A percentile compares a stretch with the other conserved stretches of the same genome.
phyloP scores from a whole-genome alignment of 2,113 vertebrate species.

The Salvelinus namaycush region DNA sequence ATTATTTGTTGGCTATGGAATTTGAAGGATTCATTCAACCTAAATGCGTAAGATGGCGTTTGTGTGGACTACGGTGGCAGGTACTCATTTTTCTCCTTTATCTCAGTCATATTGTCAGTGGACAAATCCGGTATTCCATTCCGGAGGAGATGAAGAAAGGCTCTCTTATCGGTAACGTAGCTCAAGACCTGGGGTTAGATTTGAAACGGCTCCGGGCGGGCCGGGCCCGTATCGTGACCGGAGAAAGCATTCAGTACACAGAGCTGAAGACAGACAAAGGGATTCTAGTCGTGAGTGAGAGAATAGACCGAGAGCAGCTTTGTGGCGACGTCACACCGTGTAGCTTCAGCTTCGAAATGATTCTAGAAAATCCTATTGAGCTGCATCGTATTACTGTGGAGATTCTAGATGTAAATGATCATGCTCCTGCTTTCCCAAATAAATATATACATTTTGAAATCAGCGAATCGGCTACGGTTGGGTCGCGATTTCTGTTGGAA shows the following conservation, averaged over 20 bases:
- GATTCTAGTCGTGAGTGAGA: no score
- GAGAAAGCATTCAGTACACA: no score
- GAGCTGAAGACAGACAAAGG: no score
- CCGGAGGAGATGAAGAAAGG: slow-evolving; percentile 8
- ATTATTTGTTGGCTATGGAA: not conserved
- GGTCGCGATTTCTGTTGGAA: not conserved
- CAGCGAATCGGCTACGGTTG: not conserved
- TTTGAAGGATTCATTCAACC: not conserved
- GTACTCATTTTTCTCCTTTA: not conserved
- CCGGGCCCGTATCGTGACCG: no score
- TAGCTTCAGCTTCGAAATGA: not conserved
- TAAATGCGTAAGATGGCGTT: not conserved
- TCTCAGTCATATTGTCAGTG: not conserved
- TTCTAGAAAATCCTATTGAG: slow-evolving; percentile 8
- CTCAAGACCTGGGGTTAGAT: slow-evolving; percentile 13
- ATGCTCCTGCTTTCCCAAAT: not conserved
- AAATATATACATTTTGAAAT: not conserved
- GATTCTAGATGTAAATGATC: slow-evolving; percentile 3
- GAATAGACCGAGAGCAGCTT: not conserved
- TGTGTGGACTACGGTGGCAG: not conserved
- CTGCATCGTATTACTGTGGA: not conserved
- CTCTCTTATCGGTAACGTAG: slow-evolving; percentile 10
- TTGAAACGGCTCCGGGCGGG: not conserved
- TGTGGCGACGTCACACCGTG: slow-evolving; percentile 8
- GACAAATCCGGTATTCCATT: slow-evolving; percentile 6